Base-by-base conservation (phyloP, 1,140 invertebrate genomes). In the Solenopsis invicta region DNA sequence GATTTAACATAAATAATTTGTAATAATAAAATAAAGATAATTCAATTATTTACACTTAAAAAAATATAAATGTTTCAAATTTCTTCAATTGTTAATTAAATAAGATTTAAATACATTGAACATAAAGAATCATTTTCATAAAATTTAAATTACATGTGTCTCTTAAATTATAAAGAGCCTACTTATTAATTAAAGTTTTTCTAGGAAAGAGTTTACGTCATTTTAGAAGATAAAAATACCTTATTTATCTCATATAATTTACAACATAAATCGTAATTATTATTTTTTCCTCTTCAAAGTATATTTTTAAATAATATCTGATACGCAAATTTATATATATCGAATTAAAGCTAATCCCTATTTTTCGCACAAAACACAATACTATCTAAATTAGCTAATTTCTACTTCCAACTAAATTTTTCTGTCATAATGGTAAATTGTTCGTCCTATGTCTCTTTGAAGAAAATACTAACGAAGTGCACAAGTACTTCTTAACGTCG, bases 121-220 rank as follows among this genome's bases (percentile, higher is more conserved):
- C n/a, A 8, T 5, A 45, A n/a, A 4, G 0, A 45, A 67, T 41
- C 50, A 77, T 77, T 34, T 48, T 77, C 16, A 13, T 29, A 24
- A 81, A 81, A 24, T 16, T 34, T 34, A 16, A 78, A 48, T 29
- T 72, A 71, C 13, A 34, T 48, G 29, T n/a, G 29, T n/a, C 5
- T 78, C 29, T 74, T 59, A 0, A 74, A 21, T 75, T 84, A 84
- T 84, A 84, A 84, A 84, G 69, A 84, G 80, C 80, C 80, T 75
- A 84, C 54, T 74, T 84, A 72, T 72, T 64, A 61, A 48, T 72
- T 82, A 69, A 2, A 34, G 2, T 61, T 24, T 71, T 81, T 74
- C 18, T 59, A 59, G 10, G 16, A 21, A 82, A 84, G 8, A 84
- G 8, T 84, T 61, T 24, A 74, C 45, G 21, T 62, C 1, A 34